Conservation (phyloP, 2,797 vertebrate genomes). For the Epinephelus malabaricus region DNA sequence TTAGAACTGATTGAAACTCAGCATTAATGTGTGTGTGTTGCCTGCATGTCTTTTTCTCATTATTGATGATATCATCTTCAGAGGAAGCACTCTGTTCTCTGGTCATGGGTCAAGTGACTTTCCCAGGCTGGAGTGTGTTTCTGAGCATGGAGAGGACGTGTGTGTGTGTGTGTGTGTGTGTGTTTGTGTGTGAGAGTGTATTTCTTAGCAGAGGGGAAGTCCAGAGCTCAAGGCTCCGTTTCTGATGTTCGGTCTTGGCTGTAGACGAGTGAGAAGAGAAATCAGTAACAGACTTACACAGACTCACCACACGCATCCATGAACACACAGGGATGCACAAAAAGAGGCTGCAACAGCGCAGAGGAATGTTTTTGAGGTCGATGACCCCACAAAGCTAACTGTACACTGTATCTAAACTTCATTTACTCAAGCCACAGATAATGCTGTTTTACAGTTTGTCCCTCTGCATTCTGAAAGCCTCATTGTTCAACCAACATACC, state of each 20-base stretch:
- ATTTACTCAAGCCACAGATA: slow-evolving; percentile 68
- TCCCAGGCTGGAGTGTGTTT: slow-evolving; percentile 84
- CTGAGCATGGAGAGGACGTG: slow-evolving; percentile 66
- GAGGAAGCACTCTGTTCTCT: slow-evolving; percentile 78
- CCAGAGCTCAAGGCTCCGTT: slow-evolving; percentile 61
- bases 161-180: slow-evolving; percentile 39
- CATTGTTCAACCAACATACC: slow-evolving; percentile 46
- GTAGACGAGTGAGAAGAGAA: slow-evolving; percentile 53
- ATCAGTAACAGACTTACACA: slow-evolving; percentile 65
- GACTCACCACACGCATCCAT: slow-evolving; percentile 40
- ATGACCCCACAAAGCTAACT: slow-evolving; percentile 69
- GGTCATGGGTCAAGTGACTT: slow-evolving; percentile 84
- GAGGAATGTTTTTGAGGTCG: slow-evolving; percentile 74
- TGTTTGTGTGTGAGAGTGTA: slow-evolving; percentile 11
- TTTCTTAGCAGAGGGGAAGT: slow-evolving; percentile 71
- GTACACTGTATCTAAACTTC: slow-evolving; percentile 62
- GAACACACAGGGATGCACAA: slow-evolving; percentile 48
- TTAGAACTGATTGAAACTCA: slow-evolving; percentile 33
- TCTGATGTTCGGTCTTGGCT: slow-evolving; percentile 66
- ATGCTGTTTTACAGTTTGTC: slow-evolving; percentile 47
- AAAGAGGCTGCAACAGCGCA: slow-evolving; percentile 27
- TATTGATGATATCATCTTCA: slow-evolving; percentile 79
- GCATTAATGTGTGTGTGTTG: slow-evolving; percentile 16
- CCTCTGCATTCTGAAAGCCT: slow-evolving; percentile 33
- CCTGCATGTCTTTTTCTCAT: slow-evolving; percentile 74